phyloP scores from a whole-genome alignment of 2,888 invertebrate genomes.

The Pollenia amentaria region DNA sequence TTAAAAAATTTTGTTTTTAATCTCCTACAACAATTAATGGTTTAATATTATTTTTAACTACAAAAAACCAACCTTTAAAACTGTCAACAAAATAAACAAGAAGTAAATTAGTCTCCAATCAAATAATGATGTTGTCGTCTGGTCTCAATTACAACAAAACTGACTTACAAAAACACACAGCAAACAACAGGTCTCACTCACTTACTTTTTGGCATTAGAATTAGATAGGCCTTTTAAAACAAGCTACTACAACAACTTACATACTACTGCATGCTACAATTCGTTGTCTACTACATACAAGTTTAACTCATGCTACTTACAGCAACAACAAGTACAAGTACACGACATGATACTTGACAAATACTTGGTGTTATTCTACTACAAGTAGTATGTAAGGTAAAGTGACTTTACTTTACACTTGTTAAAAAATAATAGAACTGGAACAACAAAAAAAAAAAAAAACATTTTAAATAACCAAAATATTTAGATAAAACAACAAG shows the following conservation, averaged over 20 bases:
- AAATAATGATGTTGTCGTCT: slow-evolving; percentile 41
- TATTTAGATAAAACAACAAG: neutral
- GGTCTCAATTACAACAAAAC: slow-evolving; percentile 24
- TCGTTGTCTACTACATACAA: no score
- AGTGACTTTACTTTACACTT: slow-evolving; percentile 70
- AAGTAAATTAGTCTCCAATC: slow-evolving; percentile 46
- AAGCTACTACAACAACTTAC: neutral
- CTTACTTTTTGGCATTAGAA: neutral
- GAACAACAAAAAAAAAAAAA: neutral
- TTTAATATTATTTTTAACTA: neutral
- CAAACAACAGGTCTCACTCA: slow-evolving; percentile 20
- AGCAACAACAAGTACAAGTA: slow-evolving; percentile 12
- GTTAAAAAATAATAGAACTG: slow-evolving; percentile 33
- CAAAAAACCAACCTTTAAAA: slow-evolving; percentile 22
- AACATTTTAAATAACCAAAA: slow-evolving; percentile 29
- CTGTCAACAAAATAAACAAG: slow-evolving; percentile 19
- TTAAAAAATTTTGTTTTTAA: neutral
- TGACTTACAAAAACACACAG: neutral
- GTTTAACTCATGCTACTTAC: neutral
- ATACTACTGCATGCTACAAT: neutral
- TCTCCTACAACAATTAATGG: slow-evolving; percentile 21
- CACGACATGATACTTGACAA: slow-evolving; percentile 41
- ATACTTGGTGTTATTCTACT: neutral
- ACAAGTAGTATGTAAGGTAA: slow-evolving; percentile 12
- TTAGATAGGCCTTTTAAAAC: neutral